Conservation (phyloP, 2,888 invertebrate genomes). For the Pimpla rufipes region DNA sequence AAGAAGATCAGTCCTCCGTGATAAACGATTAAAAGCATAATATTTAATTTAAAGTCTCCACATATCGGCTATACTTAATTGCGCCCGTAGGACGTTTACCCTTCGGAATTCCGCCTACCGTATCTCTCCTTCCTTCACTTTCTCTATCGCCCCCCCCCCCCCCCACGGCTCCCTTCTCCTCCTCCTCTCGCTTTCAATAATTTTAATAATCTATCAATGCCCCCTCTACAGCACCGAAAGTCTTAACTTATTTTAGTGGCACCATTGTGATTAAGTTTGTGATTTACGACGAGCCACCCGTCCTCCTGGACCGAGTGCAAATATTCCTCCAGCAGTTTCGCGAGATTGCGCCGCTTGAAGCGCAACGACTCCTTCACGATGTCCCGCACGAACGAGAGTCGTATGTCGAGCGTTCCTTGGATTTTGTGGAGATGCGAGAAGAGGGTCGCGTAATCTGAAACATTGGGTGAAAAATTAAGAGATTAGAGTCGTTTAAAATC, state of each 20-base stretch:
- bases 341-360: constrained; percentile 91
- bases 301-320: constrained; percentile 85
- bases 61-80: constrained; percentile 53
- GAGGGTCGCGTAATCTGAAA: constrained; percentile 90
- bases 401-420: constrained; percentile 90
- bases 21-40: constrained; percentile 68
- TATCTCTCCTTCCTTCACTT: not conserved
- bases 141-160: not conserved
- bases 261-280: constrained; percentile 83
- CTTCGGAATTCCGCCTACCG: constrained; percentile 23
- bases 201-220: constrained; percentile 65
- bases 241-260: constrained; percentile 83
- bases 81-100: constrained; percentile 34
- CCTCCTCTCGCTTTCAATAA: constrained; percentile 48
- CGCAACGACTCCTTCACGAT: constrained; percentile 92
- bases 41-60: constrained; percentile 65
- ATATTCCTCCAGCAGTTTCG: constrained; percentile 90
- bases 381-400: constrained; percentile 90
- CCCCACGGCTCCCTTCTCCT: constrained; percentile 21
- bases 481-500: not conserved
- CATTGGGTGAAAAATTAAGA: constrained; percentile 23
- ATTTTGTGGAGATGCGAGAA: constrained; percentile 90
- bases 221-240: constrained; percentile 69
- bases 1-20: constrained; percentile 67
- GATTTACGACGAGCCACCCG: constrained; percentile 79